Percentiles rank a stretch among this genome's conserved stretches.
phyloP scores from a whole-genome alignment of 2,888 invertebrate species.

The Trissonchulus sp. region DNA sequence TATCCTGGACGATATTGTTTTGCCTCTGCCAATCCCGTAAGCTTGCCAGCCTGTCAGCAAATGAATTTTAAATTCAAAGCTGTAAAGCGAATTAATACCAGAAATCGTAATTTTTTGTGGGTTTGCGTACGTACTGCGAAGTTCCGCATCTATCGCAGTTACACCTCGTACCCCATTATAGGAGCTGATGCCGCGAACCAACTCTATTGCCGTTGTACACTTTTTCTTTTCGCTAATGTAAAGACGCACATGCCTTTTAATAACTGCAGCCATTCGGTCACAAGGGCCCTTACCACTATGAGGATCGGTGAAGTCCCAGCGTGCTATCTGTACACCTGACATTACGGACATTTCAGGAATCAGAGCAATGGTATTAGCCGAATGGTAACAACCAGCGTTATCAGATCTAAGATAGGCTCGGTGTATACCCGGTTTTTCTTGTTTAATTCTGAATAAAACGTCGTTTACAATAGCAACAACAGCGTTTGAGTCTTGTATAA shows the following conservation, averaged over 20 bases:
- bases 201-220: not conserved
- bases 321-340: not conserved
- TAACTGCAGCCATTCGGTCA: conserved; percentile 10
- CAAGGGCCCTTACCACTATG: not conserved
- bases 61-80: not conserved
- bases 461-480: conserved; percentile 13
- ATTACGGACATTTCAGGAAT: not conserved
- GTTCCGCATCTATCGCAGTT: not conserved
- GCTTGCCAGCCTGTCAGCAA: not conserved
- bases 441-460: not conserved
- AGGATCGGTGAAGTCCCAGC: conserved; percentile 22
- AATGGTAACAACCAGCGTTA: conserved; percentile 23
- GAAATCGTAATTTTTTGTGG: not conserved
- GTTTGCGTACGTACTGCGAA: not conserved
- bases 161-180: not conserved
- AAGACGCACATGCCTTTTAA: conserved; percentile 7
- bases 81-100: not conserved
- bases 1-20: not conserved
- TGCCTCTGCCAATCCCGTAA: not conserved
- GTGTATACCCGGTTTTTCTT: not conserved
- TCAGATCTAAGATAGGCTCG: conserved; percentile 12
- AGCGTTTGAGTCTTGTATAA: not conserved
- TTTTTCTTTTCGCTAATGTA: not conserved
- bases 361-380: not conserved
- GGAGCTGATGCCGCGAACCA: not conserved